Evolutionary conservation across 2,888 invertebrate genomes (phyloP).

Genomic region (Isotomurus palustris): DNA sequence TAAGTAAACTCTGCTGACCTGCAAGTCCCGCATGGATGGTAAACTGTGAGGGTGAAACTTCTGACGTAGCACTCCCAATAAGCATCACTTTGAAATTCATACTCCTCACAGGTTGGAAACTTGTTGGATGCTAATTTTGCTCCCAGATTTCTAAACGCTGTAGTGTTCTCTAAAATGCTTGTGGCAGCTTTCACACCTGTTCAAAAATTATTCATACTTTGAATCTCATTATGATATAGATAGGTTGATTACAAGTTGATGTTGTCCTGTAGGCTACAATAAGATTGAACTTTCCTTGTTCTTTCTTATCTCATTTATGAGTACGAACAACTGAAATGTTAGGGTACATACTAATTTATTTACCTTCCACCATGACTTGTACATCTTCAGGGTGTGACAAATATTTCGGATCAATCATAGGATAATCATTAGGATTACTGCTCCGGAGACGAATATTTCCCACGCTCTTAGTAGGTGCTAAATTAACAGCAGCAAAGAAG

Average conservation of each 20-base stretch:
- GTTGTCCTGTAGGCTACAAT: too few species aligned
- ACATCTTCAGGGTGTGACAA: slow-evolving; percentile 38
- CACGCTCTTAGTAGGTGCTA: slow-evolving; percentile 48
- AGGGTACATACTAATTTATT: background rate
- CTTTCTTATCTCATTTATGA: background rate
- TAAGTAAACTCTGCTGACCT: background rate
- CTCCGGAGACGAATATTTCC: slow-evolving; percentile 52
- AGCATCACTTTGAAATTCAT: slow-evolving; percentile 26
- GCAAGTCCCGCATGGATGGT: slow-evolving; percentile 34
- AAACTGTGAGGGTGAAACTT: slow-evolving; percentile 37
- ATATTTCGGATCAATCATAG: slow-evolving; percentile 55
- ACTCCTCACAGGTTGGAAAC: slow-evolving; percentile 36
- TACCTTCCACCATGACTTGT: slow-evolving; percentile 37
- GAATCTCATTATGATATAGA: too few species aligned
- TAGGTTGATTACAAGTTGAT: too few species aligned
- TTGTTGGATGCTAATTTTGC: slow-evolving; percentile 33
- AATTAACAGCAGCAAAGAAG: slow-evolving; percentile 27
- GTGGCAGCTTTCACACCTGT: slow-evolving; percentile 25
- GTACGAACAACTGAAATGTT: background rate
- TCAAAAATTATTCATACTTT: background rate
- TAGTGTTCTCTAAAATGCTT: slow-evolving; percentile 33
- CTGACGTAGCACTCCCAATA: slow-evolving; percentile 42
- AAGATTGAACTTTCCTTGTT: too few species aligned
- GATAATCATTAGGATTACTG: slow-evolving; percentile 51
- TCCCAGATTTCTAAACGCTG: slow-evolving; percentile 35